Evolutionary conservation across 2,113 vertebrate genomes (phyloP).

Genomic region (Rutilus rutilus): DNA sequence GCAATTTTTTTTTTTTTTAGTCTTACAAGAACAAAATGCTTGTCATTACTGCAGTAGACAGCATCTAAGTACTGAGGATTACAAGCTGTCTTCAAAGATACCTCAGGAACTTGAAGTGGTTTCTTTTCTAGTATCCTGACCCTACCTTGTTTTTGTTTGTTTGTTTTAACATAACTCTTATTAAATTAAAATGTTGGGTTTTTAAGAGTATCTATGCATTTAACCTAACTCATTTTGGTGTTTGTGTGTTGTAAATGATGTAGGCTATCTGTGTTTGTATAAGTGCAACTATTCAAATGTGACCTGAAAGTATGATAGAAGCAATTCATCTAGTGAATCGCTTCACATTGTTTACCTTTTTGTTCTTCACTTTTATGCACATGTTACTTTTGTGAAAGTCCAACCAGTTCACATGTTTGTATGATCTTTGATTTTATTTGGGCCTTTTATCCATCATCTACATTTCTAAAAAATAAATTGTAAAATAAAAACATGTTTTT

Average conservation of each 20-base stretch:
- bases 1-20: background rate
- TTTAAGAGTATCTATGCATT: constrained; percentile 31
- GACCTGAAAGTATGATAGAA: constrained; percentile 30
- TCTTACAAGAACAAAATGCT: constrained; percentile 29
- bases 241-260: constrained; percentile 30
- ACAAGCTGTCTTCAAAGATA: constrained; percentile 43
- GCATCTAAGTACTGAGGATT: constrained; percentile 45
- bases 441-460: background rate
- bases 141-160: constrained; percentile 13
- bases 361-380: constrained; percentile 36
- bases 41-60: constrained; percentile 42
- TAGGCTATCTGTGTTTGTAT: constrained; percentile 9
- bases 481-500: constrained; percentile 9
- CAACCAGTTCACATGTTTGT: constrained; percentile 30
- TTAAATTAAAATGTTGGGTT: constrained; percentile 40
- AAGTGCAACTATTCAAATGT: constrained; percentile 49
- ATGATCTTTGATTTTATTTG: constrained; percentile 23
- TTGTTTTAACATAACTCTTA: constrained; percentile 6
- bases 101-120: constrained; percentile 49
- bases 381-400: constrained; percentile 20
- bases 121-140: constrained; percentile 37
- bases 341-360: constrained; percentile 35
- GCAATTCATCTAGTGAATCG: background rate
- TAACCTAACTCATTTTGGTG: constrained; percentile 13
- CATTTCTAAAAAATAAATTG: constrained; percentile 17